Percentiles rank a stretch among this genome's conserved stretches.
These are phyloP conservation scores for Drosophila birchii DNA, from an alignment of 2,888 invertebrate genomes.

Conservation along the genomic window DNA sequence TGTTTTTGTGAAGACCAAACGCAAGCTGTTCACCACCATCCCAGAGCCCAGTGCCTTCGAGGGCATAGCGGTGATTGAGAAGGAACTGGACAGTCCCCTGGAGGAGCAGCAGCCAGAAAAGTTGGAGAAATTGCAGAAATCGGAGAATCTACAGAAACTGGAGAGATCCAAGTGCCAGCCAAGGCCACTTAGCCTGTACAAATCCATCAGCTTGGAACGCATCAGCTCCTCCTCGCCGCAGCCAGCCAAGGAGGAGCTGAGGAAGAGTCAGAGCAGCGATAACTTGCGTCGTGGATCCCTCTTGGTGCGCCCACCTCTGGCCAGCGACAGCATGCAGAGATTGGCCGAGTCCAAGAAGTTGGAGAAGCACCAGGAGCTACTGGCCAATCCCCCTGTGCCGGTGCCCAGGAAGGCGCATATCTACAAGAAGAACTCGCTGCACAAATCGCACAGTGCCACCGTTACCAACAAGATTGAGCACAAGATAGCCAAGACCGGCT, in stretches of 20 bases:
- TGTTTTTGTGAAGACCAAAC: constrained; percentile 91
- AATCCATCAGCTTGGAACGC: constrained; percentile 76
- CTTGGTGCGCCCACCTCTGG: constrained; percentile 72
- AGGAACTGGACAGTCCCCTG: constrained; percentile 59
- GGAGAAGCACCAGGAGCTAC: constrained; percentile 26
- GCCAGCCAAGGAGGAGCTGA: constrained; percentile 51
- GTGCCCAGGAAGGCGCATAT: constrained; percentile 71
- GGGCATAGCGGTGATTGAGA: constrained; percentile 78
- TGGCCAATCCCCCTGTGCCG: constrained; percentile 54
- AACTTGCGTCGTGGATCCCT: constrained; percentile 35
- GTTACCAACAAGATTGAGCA: constrained; percentile 80
- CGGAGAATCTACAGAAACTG: neutral
- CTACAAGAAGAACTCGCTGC: constrained; percentile 82
- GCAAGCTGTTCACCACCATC: constrained; percentile 91
- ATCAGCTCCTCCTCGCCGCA: constrained; percentile 27
- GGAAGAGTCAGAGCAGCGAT: constrained; percentile 71
- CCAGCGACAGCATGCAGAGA: constrained; percentile 82
- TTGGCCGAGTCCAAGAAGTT: constrained; percentile 52
- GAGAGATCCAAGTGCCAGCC: constrained; percentile 32
- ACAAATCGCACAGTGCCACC: constrained; percentile 65
- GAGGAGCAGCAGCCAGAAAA: constrained; percentile 13
- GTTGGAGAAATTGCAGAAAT: neutral
- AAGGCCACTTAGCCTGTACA: constrained; percentile 55
- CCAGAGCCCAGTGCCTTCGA: constrained; percentile 82
- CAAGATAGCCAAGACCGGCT: constrained; percentile 81